These are phyloP conservation scores for Peribatodes rhomboidaria DNA, from an alignment of 2,888 invertebrate genomes.

Conservation along the genomic window DNA sequence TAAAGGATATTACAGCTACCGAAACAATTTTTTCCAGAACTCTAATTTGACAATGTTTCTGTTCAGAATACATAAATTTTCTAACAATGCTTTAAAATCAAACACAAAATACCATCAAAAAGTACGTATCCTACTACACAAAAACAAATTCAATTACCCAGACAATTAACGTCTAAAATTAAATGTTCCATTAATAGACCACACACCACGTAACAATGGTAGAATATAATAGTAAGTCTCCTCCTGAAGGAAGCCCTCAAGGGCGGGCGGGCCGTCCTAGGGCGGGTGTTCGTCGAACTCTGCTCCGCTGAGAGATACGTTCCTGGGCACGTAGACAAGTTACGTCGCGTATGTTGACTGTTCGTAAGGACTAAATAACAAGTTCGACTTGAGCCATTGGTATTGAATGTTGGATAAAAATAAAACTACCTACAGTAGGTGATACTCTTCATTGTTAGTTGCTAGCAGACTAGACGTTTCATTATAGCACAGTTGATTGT, in stretches of 20 bases:
- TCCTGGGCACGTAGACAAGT: constrained; percentile 5
- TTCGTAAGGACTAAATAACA: neutral
- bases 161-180: neutral
- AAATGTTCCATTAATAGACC: neutral
- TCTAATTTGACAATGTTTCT: no score
- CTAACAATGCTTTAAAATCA: neutral
- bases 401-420: neutral
- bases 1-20: no score
- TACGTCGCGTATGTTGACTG: neutral
- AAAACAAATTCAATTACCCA: no score
- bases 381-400: neutral
- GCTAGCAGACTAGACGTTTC: no score
- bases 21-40: no score
- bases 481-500: no score
- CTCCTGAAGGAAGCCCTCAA: constrained; percentile 23
- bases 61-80: neutral
- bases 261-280: constrained; percentile 48
- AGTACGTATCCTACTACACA: no score
- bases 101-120: neutral
- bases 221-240: constrained; percentile 3
- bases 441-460: no score
- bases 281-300: constrained; percentile 32
- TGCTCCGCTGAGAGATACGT: neutral
- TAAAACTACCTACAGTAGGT: neutral
- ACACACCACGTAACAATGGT: neutral